These are phyloP conservation scores for Byasa hedistus DNA, from an alignment of 2,888 invertebrate genomes.

Conservation along the genomic window DNA sequence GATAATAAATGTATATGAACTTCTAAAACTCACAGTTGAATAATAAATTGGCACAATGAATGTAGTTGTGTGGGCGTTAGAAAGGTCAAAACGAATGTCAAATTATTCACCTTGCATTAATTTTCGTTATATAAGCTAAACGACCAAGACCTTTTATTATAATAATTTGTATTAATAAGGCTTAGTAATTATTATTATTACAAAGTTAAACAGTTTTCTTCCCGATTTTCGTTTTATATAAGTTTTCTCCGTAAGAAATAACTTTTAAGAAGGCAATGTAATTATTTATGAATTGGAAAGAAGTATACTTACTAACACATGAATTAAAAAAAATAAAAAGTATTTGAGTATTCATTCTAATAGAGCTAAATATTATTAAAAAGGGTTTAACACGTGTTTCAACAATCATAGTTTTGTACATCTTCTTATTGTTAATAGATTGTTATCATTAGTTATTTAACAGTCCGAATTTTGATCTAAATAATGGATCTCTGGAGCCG, in stretches of 20 bases:
- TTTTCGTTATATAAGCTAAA: conserved; percentile 48
- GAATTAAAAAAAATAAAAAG: no score
- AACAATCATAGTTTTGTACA: no score
- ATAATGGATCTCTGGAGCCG: no score
- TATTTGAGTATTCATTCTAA: no score
- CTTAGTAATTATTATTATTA: conserved; percentile 17
- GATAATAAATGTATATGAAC: conserved; percentile 26
- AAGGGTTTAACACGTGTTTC: no score
- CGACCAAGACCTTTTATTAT: conserved; percentile 56
- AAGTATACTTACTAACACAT: no score
- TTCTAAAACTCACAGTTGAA: conserved; percentile 19
- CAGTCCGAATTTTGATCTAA: no score
- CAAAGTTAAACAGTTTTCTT: neutral
- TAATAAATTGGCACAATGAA: conserved; percentile 35
- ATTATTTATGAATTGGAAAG: no score
- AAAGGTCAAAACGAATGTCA: conserved; percentile 51
- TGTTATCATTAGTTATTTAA: no score
- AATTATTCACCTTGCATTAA: conserved; percentile 63
- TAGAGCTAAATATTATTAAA: no score
- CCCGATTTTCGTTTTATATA: neutral
- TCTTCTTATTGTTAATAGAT: no score
- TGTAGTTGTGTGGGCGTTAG: conserved; percentile 49
- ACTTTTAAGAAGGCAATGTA: no score
- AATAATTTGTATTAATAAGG: conserved; percentile 43
- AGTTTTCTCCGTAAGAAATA: neutral